phyloP scores from a whole-genome alignment of 2,113 vertebrate species.

The Ciconia maguari region DNA sequence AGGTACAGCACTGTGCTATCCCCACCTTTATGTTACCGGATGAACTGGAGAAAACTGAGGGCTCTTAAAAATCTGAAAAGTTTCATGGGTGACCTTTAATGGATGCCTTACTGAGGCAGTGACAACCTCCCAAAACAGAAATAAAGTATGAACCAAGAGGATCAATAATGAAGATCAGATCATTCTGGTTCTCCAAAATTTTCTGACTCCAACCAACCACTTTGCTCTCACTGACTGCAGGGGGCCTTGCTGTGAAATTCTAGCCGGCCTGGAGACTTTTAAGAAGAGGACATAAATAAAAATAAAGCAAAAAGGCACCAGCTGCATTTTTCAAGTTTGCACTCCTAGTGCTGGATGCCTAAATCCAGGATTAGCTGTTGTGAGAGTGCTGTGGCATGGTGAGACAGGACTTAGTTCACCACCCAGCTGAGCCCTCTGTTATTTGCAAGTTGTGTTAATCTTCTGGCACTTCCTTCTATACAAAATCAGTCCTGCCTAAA shows the following conservation, averaged over 20 bases:
- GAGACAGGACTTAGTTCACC: background rate
- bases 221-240: background rate
- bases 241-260: background rate
- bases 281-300: background rate
- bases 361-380: background rate
- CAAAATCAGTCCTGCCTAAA: background rate
- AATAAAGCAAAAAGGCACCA: conserved; percentile 9
- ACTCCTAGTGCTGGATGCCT: background rate
- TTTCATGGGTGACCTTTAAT: background rate
- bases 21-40: background rate
- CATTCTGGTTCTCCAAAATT: background rate
- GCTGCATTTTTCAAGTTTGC: background rate
- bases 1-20: background rate
- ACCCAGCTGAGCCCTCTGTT: conserved; percentile 2
- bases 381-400: background rate
- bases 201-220: background rate
- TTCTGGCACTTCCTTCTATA: background rate
- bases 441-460: background rate
- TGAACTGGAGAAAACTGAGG: background rate
- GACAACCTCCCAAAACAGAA: background rate
- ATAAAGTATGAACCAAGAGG: background rate
- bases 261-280: background rate
- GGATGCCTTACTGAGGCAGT: rapidly evolving
- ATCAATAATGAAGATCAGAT: background rate
- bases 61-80: background rate